Base-by-base conservation (phyloP, 2,797 vertebrate genomes). In the Falco concolor region DNA sequence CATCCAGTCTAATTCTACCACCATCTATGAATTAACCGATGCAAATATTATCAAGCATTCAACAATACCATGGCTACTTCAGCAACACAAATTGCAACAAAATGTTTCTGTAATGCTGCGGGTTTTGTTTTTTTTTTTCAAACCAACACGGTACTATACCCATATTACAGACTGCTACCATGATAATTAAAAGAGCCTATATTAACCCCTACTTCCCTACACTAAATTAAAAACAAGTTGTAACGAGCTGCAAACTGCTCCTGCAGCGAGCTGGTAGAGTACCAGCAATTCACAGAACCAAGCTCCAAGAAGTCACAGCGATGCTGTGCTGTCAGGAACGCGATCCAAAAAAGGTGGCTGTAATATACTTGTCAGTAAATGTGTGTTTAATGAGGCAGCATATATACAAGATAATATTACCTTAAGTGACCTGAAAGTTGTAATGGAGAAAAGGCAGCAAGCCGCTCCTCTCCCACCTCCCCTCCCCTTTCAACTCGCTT, bases 391-490 rank as follows among this genome's bases (percentile, higher is more conserved):
- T 9, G 90, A 97, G 90, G 95, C 68, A 93, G 82, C 89, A 77
- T 64, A 84, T 54, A 60, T 38, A 85, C 61, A 74, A 84, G 90
- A 77, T 54, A 91, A 49, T 21, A 67, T 60, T 85, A 86, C 88
- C 84, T 93, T 77, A 85, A 95, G 61, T 76, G 70, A 90, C 75
- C 78, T 95, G 93, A 89, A 97, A 78, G 64, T 7, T 6, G 65
- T 7, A 13, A 36, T 6, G 84, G 70, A 67, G 87, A 78, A 50
- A 88, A 93, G 50, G 59, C 24, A 87, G 84, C 36, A 15, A 75
- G 81, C 20, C 12, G 42, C 85, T 50, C 75, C 74, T 52, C 77
- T 89, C 32, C 70, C 83, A 61, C 28, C 42, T 68, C 77, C n/a
- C n/a, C 69, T 47, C 52, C 56, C 59, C 63, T 67, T 34, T 22